Evolutionary conservation across 2,888 invertebrate genomes (phyloP), one percentile per base, ranked within the genome.

Genomic region (Cataglyphis livida): DNA sequence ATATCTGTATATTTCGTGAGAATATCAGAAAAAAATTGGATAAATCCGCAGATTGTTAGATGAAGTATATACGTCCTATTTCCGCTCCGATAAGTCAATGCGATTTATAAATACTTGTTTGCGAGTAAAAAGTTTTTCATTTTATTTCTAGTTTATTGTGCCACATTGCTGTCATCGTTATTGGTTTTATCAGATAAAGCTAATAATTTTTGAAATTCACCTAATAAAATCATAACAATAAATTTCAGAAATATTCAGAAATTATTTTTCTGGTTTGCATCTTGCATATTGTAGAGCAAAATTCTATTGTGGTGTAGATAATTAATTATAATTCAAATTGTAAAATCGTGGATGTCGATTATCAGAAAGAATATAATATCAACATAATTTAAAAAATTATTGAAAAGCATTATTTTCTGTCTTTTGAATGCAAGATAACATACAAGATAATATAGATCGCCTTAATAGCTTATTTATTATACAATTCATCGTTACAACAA

Each of bases 401-500:
- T 62, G 0, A 9, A 32, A 5, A 73, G 3, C 3, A 61, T 61
- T 44, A 61, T 18, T 25, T 54, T 28, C 9, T 18, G 7, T 1
- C 10, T 41, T 10, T 28, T 18, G 18, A 41, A 54, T 57, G 32
- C 15, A 57, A 41, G 41, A 41, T 1, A 25, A 12, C 15, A 41
- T 25, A 38, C 9, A 35, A 66, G 18, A 32, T 51, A 51, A 70
- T 25, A 57, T n/a, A 70, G 25, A 18, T 28, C 18, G 2, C 12
- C 12, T 28, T 12, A 57, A 9, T 38, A 28, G 7, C n/a, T 59
- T 35, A 38, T 73, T 73, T 73, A 25, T 25, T 25, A 25, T 25
- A 73, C 59, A 71, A 59, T 28, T 73, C 38, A 59, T 25, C 1
- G 4, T 59, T 73, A 38, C 35, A 25, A 71, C 25, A 59, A 73